A percentile compares a stretch with the other conserved stretches of the same genome.
Conservation (phyloP, 1,140 invertebrate genomes). For the Lysiphlebus fabarum region DNA sequence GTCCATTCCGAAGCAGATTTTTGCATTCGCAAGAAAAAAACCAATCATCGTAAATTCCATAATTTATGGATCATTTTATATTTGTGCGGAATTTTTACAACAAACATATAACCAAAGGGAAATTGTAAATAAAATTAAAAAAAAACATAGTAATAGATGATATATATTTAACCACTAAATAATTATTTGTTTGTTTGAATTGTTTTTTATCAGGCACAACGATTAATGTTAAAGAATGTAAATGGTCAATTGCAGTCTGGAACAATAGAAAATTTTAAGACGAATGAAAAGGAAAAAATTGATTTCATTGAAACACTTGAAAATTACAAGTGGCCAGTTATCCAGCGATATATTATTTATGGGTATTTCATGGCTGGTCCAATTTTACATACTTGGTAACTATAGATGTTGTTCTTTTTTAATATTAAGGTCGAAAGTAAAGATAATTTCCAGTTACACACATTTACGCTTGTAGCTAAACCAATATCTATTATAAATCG, state of each 20-base stretch:
- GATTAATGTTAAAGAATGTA: not conserved
- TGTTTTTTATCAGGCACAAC: no score
- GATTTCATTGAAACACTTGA: not conserved
- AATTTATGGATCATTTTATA: slow-evolving; percentile 74
- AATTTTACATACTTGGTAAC: slow-evolving; percentile 43
- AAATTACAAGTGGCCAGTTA: slow-evolving; percentile 40
- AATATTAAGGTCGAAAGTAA: no score
- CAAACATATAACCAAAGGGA: slow-evolving; percentile 63
- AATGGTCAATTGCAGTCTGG: not conserved
- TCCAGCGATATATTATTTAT: slow-evolving; percentile 45
- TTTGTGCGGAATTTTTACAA: slow-evolving; percentile 73
- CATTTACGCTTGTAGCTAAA: no score
- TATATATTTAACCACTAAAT: no score
- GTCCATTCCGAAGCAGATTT: slow-evolving; percentile 14
- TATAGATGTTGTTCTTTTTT: not conserved
- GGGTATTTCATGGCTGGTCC: slow-evolving; percentile 45
- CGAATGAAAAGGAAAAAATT: slow-evolving; percentile 5
- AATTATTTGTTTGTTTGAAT: no score
- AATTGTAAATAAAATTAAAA: slow-evolving; percentile 21
- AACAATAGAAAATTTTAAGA: slow-evolving; percentile 10
- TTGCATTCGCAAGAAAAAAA: slow-evolving; percentile 45
- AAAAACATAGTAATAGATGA: slow-evolving; percentile 12
- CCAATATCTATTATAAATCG: no score
- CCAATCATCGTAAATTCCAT: slow-evolving; percentile 71
- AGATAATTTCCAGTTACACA: no score